phyloP scores from a whole-genome alignment of 30 jellyfish, hydroid and myxozoan species.

The Rhopilema esculentum region DNA sequence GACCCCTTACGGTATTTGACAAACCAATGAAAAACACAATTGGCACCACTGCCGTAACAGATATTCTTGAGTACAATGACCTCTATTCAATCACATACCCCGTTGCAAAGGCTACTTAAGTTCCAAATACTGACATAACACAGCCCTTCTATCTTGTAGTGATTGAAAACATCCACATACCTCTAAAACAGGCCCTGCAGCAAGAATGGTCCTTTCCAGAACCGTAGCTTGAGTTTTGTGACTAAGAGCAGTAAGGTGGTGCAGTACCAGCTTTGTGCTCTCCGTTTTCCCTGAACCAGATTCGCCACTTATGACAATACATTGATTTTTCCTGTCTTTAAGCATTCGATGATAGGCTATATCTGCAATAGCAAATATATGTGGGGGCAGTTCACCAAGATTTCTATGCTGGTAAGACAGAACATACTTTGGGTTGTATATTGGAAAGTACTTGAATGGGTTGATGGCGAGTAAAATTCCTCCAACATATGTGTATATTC shows the following conservation, averaged over 20 bases:
- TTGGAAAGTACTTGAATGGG: slow-evolving; percentile 94
- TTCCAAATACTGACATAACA: too few relatives aligned
- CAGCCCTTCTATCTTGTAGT: too few relatives aligned
- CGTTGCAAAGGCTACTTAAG: too few relatives aligned
- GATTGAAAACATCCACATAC: slow-evolving; percentile 34
- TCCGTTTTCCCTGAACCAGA: slow-evolving; percentile 98
- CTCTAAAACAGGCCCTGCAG: slow-evolving; percentile 98
- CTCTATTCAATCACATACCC: too few relatives aligned
- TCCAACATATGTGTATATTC: slow-evolving; percentile 92
- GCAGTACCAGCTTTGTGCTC: slow-evolving; percentile 87
- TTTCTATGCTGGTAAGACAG: slow-evolving; percentile 79
- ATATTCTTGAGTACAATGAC: too few relatives aligned
- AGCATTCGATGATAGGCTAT: slow-evolving; percentile 88
- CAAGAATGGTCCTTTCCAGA: slow-evolving; percentile 83
- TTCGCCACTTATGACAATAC: slow-evolving; percentile 96
- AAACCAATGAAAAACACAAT: too few relatives aligned
- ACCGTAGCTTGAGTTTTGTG: slow-evolving; percentile 87
- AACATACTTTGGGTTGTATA: slow-evolving; percentile 91
- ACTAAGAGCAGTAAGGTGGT: slow-evolving; percentile 88
- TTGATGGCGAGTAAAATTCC: slow-evolving; percentile 90
- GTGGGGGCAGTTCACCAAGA: slow-evolving; percentile 92
- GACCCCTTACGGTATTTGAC: too few relatives aligned
- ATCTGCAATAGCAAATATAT: slow-evolving; percentile 93
- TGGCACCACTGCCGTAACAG: too few relatives aligned
- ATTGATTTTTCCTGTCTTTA: slow-evolving; percentile 75